Base-by-base conservation (phyloP, 2,113 vertebrate species). In the Pardalotus punctatus region DNA sequence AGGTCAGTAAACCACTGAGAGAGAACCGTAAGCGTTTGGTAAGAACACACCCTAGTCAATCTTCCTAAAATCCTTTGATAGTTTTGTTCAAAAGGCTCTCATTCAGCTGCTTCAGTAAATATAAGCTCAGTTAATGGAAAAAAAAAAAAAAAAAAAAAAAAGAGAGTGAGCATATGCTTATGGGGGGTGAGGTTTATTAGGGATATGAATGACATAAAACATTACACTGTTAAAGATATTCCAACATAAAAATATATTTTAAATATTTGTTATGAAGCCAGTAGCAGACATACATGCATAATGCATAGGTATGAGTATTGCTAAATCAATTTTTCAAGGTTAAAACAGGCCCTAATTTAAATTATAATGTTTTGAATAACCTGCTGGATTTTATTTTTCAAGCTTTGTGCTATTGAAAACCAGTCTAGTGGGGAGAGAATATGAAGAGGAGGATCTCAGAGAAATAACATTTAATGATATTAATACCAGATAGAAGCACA, bases 1-100 rank as follows among this genome's bases (percentile, higher is more conserved):
- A 97, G 97, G 97, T 96, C 97, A 97, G 94, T 97, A 96, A 97
- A 95, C 83, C 61, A 94, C 96, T 95, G 88, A 91, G 83, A 94
- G 73, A 90, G 53, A 92, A 35, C 70, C 51, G 1, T 60, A 71
- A 90, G 60, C 14, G 45, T 72, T 74, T 64, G 83, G 48, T 0
- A 9, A 58, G 86, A 96, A 88, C 70, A 91, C 64, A 72, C 43
- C 58, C 77, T 83, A 4, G 2, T 43, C 69, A 76, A 43, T 77
- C 64, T 89, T 64, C 64, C 56, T 57, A 78, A 88, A 13, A 61
- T 48, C 65, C 33, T 62, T 79, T 5, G 6, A 84, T 17, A 45
- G 31, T 54, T 65, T 61, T 81, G 65, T 86, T 78, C 67, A 88
- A 88, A 83, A 33, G 31, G 9, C 14, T 92, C n/a, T 83, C 40